phyloP scores from a whole-genome alignment of 2,113 vertebrate species.

The Gadus chalcogrammus region DNA sequence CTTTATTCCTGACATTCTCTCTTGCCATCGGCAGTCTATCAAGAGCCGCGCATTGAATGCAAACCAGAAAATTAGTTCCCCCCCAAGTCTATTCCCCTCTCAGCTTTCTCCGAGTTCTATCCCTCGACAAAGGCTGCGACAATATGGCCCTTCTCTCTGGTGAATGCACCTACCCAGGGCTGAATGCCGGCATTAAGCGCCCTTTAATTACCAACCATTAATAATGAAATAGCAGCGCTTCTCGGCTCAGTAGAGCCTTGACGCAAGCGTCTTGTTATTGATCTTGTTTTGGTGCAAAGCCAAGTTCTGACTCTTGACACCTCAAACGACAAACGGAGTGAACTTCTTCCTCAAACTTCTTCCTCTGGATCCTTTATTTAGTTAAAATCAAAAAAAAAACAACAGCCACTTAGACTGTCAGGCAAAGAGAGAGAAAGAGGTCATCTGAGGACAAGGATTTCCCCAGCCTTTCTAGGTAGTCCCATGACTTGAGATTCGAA shows the following conservation, averaged over 20 bases:
- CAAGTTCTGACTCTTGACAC: too few relatives aligned
- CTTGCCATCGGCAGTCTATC: constrained; percentile 2
- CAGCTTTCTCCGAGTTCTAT: constrained; percentile 16
- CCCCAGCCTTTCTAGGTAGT: too few relatives aligned
- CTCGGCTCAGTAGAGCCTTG: constrained; percentile 38
- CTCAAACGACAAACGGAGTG: too few relatives aligned
- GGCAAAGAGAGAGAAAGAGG: too few relatives aligned
- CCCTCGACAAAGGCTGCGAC: constrained; percentile 40
- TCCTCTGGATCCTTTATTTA: background rate
- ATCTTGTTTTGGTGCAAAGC: background rate
- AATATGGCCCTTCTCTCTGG: constrained; percentile 32
- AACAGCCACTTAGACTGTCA: background rate
- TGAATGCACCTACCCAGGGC: constrained; percentile 50
- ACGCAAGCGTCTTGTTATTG: constrained; percentile 39
- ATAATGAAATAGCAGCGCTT: constrained; percentile 32
- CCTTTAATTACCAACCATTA: constrained; percentile 62
- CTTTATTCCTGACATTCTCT: background rate
- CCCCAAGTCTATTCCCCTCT: constrained; percentile 16
- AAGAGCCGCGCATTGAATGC: constrained; percentile 20
- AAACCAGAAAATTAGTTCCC: constrained; percentile 46
- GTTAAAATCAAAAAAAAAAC: background rate
- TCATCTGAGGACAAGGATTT: too few relatives aligned
- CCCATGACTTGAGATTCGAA: too few relatives aligned
- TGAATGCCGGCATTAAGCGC: constrained; percentile 38
- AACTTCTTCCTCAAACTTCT: background rate